Evolutionary conservation across 2,113 vertebrate species (phyloP), one percentile per base, ranked within the genome.

Genomic region (Stigmatopora nigra): DNA sequence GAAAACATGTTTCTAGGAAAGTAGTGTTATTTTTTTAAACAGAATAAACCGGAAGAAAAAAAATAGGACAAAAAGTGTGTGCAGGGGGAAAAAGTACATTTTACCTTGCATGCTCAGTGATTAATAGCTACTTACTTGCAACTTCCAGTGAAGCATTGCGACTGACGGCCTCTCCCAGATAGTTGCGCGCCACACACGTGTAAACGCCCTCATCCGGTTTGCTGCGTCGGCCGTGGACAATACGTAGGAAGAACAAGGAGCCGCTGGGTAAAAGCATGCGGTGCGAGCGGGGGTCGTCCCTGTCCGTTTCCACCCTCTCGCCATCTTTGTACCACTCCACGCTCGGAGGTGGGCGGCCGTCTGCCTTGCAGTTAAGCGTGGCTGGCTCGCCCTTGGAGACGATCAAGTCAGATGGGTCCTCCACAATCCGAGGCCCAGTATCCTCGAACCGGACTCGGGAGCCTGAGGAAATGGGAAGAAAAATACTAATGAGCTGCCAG

Each of bases 181-280:
- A 94, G 90, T 98, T 98, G 82, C 95, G 90, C 3, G 95, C 95
- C 75, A 98, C 93, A 13, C 95, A 98, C 66, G 94, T 90, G 1
- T 98, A 98, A 77, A 95, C 83, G 0, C 96, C 96, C 72, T 98
- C 96, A 0, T 98, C 96, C 19, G 96, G 86, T 90, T 96, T 97
- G 59, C 94, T 98, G 89, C 64, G 93, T 6, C 97, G 93, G 0
- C 96, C 97, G 1, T 98, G 97, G 13, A 98, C 95, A 1, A 99
- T 98, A 59, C 95, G 93, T 11, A 99, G 62, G 86, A 99, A 98
- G 88, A 99, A 99, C 44, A 99, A 86, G 48, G 97, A 97, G 71
- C 97, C 97, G 52, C 94, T 98, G 88, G 96, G 96, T 73, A 99
- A 91, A 63, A 99, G 92, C 96, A 98, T 98, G 64, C 97, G 93